Evolutionary conservation across 2,113 vertebrate genomes (phyloP), one percentile per base, ranked within the genome.

Genomic region (Arizona elegans): DNA sequence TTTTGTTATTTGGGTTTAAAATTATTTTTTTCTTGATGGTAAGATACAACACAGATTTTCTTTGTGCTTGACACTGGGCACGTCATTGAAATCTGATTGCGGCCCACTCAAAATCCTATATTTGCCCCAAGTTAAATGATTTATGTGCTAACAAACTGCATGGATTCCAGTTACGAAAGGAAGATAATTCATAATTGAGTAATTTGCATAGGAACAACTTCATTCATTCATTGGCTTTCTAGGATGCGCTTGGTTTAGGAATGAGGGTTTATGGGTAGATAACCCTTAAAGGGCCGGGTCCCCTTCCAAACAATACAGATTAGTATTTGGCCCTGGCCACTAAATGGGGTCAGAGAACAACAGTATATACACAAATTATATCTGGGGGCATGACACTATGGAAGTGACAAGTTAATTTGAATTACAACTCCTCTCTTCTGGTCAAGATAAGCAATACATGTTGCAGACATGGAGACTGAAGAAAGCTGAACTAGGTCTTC

Each of bases 191-290:
- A 59, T 91, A 91, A 88, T 53, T 92, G 70, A 92, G 53, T 62
- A 55, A 90, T 92, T 92, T 89, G 38, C 54, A 54, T 43, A 29
- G 3, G 17, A 21, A 88, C 23, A 0, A 0, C 23, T 6, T 89
- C 70, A 92, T 92, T 88, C 33, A 92, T 95, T 94, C 93, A 93
- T 54, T 0, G 1, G 89, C 43, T 47, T 47, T 47, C 43, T 47
- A 47, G 43, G 43, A 47, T 47, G 43, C 43, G 4, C 43, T 47
- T 47, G 43, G 43, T 4, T 47, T 47, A 47, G 55, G 55, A 56
- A 7, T 56, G 6, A 56, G 55, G 19, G 55, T 56, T 56, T 56
- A 56, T 56, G 19, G 19, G 19, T 21, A 56, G 55, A 56, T 21
- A 21, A 56, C 6, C 6, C 55, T 56, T 56, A 56, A 56, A 21